These are phyloP conservation scores for Unio pictorum DNA, from an alignment of 2,888 invertebrate species.

Conservation along the genomic window DNA sequence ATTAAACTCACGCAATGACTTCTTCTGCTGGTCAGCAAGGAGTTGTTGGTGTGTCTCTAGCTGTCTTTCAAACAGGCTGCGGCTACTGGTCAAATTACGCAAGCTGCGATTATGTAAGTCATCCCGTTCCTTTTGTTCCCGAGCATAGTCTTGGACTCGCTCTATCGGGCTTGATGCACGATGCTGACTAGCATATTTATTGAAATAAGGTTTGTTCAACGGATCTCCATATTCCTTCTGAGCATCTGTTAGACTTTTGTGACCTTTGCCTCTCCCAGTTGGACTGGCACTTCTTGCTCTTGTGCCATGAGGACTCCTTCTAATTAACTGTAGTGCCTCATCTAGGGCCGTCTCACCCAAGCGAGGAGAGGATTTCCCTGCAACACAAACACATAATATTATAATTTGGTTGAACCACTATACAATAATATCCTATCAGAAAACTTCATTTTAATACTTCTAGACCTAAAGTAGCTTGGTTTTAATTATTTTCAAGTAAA, in stretches of 20 bases:
- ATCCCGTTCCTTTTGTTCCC: slow-evolving; percentile 23
- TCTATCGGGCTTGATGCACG: slow-evolving; percentile 21
- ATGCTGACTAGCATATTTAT: slow-evolving; percentile 40
- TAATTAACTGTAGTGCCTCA: slow-evolving; percentile 55
- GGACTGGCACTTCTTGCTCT: slow-evolving; percentile 30
- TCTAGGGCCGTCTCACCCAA: slow-evolving; percentile 41
- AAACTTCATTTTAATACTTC: no score
- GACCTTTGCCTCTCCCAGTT: slow-evolving; percentile 8
- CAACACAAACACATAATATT: slow-evolving; percentile 1
- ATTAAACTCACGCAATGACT: slow-evolving; percentile 59
- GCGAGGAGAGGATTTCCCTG: slow-evolving; percentile 33
- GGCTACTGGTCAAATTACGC: slow-evolving; percentile 59
- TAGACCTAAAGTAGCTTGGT: no score
- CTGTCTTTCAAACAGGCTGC: slow-evolving; percentile 65
- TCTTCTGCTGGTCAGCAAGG: slow-evolving; percentile 59
- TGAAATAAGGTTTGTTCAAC: slow-evolving; percentile 50
- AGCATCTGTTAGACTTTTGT: slow-evolving; percentile 18
- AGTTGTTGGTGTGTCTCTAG: slow-evolving; percentile 62
- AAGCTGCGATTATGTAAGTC: slow-evolving; percentile 59
- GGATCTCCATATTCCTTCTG: slow-evolving; percentile 39
- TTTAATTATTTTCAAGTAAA: no score
- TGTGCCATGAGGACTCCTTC: slow-evolving; percentile 46
- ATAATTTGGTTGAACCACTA: no score
- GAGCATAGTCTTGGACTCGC: slow-evolving; percentile 13
- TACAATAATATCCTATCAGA: no score